Conservation (phyloP, 2,113 vertebrate species). For the Dromas ardeola region DNA sequence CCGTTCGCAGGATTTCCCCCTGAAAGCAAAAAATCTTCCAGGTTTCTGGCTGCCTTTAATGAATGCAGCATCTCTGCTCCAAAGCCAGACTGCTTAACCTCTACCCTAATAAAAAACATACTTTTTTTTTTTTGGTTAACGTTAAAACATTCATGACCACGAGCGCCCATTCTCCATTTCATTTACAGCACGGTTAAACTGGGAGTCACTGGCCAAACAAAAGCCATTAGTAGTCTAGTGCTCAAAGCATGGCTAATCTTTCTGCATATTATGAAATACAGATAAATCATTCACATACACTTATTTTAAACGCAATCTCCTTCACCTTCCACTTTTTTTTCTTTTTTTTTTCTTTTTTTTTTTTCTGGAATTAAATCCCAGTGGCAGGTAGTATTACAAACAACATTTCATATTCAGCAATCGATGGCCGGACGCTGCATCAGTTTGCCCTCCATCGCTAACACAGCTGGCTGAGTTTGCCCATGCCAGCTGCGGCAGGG, state of each 20-base stretch:
- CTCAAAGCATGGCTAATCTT: background rate
- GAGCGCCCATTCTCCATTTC: background rate
- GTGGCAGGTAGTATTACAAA: background rate
- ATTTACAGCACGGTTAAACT: background rate
- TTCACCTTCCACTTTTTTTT: background rate
- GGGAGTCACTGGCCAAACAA: background rate
- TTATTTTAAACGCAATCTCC: background rate
- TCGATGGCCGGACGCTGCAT: background rate
- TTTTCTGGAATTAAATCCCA: background rate
- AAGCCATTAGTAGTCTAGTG: background rate
- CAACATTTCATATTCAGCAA: background rate
- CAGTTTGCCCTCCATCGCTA: background rate
- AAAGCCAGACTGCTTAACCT: background rate
- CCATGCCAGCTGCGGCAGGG: background rate
- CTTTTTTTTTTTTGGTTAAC: background rate
- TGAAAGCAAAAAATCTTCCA: background rate
- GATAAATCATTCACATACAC: background rate
- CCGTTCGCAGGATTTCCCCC: background rate
- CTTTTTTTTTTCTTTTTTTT: background rate
- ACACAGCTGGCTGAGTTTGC: background rate
- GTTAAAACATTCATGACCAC: background rate
- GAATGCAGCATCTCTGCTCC: background rate
- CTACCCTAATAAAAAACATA: background rate
- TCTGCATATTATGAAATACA: background rate
- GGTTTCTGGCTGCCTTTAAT: background rate